Evolutionary conservation across 2,888 invertebrate species (phyloP).

Genomic region (Coleophora deauratella): DNA sequence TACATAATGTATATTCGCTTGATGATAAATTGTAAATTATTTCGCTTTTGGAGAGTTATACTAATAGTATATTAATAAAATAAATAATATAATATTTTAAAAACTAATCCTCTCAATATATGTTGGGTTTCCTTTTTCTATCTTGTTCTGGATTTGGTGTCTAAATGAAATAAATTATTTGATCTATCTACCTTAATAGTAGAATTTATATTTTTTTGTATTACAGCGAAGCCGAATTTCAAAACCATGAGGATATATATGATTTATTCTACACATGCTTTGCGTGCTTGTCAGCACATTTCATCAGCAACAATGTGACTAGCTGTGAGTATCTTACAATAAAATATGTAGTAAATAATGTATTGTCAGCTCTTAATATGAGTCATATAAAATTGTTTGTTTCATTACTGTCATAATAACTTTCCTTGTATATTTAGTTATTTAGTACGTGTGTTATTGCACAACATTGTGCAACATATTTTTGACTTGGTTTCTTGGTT

Average conservation of each 20-base stretch:
- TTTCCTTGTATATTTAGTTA: background rate
- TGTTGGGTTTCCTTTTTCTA: too few relatives aligned
- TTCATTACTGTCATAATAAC: background rate
- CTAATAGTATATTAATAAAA: too few relatives aligned
- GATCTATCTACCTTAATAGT: too few relatives aligned
- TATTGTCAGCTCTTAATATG: too few relatives aligned
- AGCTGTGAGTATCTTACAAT: slow-evolving; percentile 76
- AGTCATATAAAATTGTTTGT: background rate
- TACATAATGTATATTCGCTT: too few relatives aligned
- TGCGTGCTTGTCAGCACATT: slow-evolving; percentile 89
- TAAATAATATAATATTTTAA: too few relatives aligned
- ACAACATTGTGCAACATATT: slow-evolving; percentile 12
- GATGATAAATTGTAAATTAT: too few relatives aligned
- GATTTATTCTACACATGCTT: slow-evolving; percentile 92
- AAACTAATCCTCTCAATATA: too few relatives aligned
- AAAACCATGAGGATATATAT: slow-evolving; percentile 87
- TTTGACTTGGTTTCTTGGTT: too few relatives aligned
- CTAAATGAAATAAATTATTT: too few relatives aligned
- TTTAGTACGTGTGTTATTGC: slow-evolving; percentile 7
- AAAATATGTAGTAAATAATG: background rate
- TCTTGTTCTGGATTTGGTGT: too few relatives aligned
- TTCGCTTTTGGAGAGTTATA: too few relatives aligned
- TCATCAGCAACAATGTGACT: slow-evolving; percentile 82
- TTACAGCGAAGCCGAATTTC: slow-evolving; percentile 89
- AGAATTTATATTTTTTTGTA: slow-evolving; percentile 15